phyloP scores from a whole-genome alignment of 2,797 vertebrate genomes.

The Thunnus albacares region DNA sequence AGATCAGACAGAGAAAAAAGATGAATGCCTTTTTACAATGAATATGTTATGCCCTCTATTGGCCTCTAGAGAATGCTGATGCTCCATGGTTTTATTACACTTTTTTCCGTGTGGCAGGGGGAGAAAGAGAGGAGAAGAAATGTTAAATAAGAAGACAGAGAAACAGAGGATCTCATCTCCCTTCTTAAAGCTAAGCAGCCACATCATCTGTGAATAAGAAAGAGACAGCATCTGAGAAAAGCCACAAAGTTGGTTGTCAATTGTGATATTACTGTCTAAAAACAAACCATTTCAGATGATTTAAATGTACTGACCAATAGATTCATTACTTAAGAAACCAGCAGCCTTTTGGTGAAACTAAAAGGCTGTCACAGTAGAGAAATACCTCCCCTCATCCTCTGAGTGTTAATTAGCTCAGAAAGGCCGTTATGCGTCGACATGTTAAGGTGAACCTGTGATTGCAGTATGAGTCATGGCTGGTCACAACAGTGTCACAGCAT shows the following conservation, averaged over 20 bases:
- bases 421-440: not conserved
- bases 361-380: not conserved
- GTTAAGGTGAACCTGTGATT: slow-evolving; percentile 12
- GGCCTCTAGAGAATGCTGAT: slow-evolving; percentile 82
- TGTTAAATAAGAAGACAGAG: slow-evolving; percentile 54
- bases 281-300: slow-evolving; percentile 23
- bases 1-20: slow-evolving; percentile 46
- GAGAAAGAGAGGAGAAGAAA: slow-evolving; percentile 3
- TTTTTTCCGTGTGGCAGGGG: slow-evolving; percentile 11
- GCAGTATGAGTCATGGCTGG: slow-evolving; percentile 9
- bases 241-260: slow-evolving; percentile 24
- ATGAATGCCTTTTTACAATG: slow-evolving; percentile 47
- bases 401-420: slow-evolving; percentile 3
- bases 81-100: slow-evolving; percentile 65
- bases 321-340: slow-evolving; percentile 32
- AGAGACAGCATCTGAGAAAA: slow-evolving; percentile 22
- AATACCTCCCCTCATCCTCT: not conserved
- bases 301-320: slow-evolving; percentile 6
- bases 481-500: slow-evolving; percentile 6
- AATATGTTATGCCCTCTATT: slow-evolving; percentile 55
- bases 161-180: slow-evolving; percentile 52
- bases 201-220: slow-evolving; percentile 38
- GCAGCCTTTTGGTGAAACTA: slow-evolving; percentile 1
- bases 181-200: slow-evolving; percentile 55
- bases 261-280: not conserved